Evolutionary conservation across 2,113 vertebrate genomes (phyloP), one percentile per base, ranked within the genome.

Genomic region (Furnarius figulus): DNA sequence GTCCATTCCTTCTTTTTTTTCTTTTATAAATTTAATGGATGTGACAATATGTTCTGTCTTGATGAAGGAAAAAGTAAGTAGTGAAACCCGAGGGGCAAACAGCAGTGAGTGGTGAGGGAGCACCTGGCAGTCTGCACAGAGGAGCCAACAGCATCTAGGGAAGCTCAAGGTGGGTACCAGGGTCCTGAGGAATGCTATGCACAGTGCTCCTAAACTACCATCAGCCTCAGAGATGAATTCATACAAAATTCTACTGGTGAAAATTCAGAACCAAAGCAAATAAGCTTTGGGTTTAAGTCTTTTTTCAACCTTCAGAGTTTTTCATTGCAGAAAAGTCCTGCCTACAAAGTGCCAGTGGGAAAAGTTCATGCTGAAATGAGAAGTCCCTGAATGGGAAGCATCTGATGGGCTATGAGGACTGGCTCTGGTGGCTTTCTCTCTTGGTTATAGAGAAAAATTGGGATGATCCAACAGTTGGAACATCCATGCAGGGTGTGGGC

Each of bases 241-340:
- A 18, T 13, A 21, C 5, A 17, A 50, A 65, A 50, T 53, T 9
- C 27, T 63, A 31, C 16, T 2, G 5, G 22, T 46, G 8, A 22
- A 73, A 67, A 37, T 59, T 33, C 22, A 55, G 25, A 84, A 77
- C 39, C 40, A 13, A 61, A 42, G 61, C 70, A 70, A 91, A n/a
- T 2, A 39, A 42, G 3, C 6, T 70, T 61, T 1, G 4, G 2
- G 4, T 44, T 63, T 67, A 50, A 21, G 20, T 59, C 2, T 1
- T 59, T 74, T 28, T 49, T 47, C 33, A 75, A 14, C 9, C 15
- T 83, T 71, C 8, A 49, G n/a, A 58, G 3, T 8, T 55, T 80
- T 53, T 46, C 3, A 5, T 9, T 4, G 18, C 13, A 65, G 5
- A 5, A 6, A 63, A 78, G 21, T 35, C n/a, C 63, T 21, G 8